Base-by-base conservation (phyloP, 2,888 invertebrate species). In the Petrolisthes cinctipes region DNA sequence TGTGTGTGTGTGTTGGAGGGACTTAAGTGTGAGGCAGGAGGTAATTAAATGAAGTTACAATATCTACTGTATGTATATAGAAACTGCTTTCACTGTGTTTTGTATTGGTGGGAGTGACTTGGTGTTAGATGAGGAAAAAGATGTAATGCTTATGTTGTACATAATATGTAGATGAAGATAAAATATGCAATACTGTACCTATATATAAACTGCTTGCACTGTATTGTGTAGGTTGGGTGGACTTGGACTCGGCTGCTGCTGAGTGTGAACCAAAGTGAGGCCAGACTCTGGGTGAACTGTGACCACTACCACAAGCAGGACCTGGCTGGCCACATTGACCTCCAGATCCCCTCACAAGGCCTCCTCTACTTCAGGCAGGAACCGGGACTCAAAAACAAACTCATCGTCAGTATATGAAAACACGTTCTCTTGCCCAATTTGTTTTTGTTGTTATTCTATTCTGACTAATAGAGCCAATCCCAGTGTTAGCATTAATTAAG, bases 331-430 rank as follows among this genome's bases (percentile, higher is more conserved):
- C 86, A 82, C 79, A 84, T 90, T 53, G 89, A 90, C 81, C 85
- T 90, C 5, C 82, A 82, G 23, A 84, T 90, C 6, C 90, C 90
- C 4, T 53, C 84, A n/a, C 82, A 82, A 0, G 86, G 89, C 6
- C 83, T 89, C 7, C 56, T 90, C 9, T 90, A 89, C 80, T 90
- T 90, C 85, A 57, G 89, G 4, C 90, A 88, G 61, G 89, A 90
- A 51, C 89, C 89, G 0, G 89, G 87, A n/a, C 85, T 89, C 61
- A 90, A 90, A 73, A 90, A 90, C 80, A 88, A 86, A 76, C 82
- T 90, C 11, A 88, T 88, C 20, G 87, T 87, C 23, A 83, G 86
- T 86, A 75, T 37, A n/a, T 20, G 37, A 2, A 5, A 9, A 20
- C n/a, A n/a, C 68, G 9, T 68, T 68, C 37, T 37, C 37, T 37